Evolutionary conservation across 2,888 invertebrate species (phyloP), one percentile per base, ranked within the genome.

Genomic region (Andrena hattorfiana): DNA sequence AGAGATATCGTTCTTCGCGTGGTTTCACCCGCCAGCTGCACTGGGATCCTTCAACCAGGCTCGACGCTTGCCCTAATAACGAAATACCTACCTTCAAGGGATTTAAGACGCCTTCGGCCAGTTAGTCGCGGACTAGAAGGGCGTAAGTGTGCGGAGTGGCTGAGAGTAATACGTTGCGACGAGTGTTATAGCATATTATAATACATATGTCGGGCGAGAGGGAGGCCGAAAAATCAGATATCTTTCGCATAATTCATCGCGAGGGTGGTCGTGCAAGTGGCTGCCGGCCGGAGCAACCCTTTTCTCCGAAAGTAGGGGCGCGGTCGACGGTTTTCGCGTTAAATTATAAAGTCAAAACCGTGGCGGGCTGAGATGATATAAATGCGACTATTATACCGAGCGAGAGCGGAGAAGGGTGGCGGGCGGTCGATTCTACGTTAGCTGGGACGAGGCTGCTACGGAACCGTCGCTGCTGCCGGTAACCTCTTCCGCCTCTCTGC

Each of bases 261-360:
- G 66, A 72, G 82, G 81, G 62, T 49, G 77, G 62, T 28, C 30
- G 49, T 35, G 77, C 67, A 77, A 72, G 72, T 86, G 85, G 84
- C 76, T 76, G 70, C 77, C 85, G 87, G 84, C 56, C 62, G 30
- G 51, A n/a, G 67, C 82, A 90, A 89, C 90, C 90, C 89, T 90
- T 90, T 90, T 85, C 69, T 60, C 68, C 67, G 48, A 16, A 35
- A 59, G 70, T 28, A 68, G 63, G 82, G 81, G 85, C 62, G 81
- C 77, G 82, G 83, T 83, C 84, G 87, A 85, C 85, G 85, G 85
- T 83, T 85, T 89, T 89, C 89, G 89, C 92, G 91, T 92, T 93
- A 91, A 93, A 94, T 94, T 94, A 93, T 92, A 92, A 92, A 94
- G 94, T 93, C 93, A 92, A 92, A 94, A 93, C 90, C 90, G 90